Evolutionary conservation across 2,113 vertebrate species (phyloP), one percentile per base, ranked within the genome.

Genomic region (Hemichromis elongatus): DNA sequence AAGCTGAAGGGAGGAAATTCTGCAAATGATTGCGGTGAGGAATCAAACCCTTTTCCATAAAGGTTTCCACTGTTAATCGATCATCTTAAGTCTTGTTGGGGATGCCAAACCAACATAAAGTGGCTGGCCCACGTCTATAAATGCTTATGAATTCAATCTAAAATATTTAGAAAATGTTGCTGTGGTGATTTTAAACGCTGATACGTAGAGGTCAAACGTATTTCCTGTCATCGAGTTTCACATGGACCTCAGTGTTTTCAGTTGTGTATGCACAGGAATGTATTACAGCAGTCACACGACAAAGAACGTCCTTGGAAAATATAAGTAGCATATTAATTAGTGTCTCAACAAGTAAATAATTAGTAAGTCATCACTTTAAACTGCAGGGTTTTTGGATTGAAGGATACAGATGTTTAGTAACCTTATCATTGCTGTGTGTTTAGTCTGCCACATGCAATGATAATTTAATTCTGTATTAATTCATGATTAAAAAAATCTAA

Each of bases 71-170:
- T 18, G 16, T 12, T 50, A 57, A 84, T 45, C 56, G 9, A 79
- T 55, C 19, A 7, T 81, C 45, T 79, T 14, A 5, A 24, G 45
- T 8, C 7, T 77, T 9, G 5, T 53, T 54, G 3, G 21, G 24
- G 37, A 26, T 59, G 84, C 77, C 86, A 90, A 86, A 81, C 81
- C 56, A 50, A 12, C 52, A 45, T 3, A 40, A 63, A 61, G 24
- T 14, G 30, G 21, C 73, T 6, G 16, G 24, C 42, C 88, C 53
- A 3, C 83, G 70, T 77, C 6, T 5, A 1, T 56, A 10, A 24
- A 19, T 2, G 7, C 35, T 47, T 24, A 11, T 70, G 28, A 79
- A 53, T 54, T 80, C 21, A 37, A 57, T 28, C 24, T 6, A 11
- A 24, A 77, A 52, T n/a, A 19, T 33, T 45, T 30, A 9, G 28